These are phyloP conservation scores for Colletes collaris DNA, from an alignment of 2,888 invertebrate species.

Conservation along the genomic window DNA sequence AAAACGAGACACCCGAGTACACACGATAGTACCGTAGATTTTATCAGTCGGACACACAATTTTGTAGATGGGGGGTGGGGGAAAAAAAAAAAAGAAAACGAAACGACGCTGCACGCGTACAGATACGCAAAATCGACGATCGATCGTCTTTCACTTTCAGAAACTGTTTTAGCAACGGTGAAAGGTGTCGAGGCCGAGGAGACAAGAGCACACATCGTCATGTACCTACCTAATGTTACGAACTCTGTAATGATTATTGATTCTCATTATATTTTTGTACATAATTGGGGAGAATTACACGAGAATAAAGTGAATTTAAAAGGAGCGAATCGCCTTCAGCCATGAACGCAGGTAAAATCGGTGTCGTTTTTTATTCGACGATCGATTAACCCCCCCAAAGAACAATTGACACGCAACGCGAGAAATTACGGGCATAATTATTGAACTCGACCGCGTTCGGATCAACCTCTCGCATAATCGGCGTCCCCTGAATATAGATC, in stretches of 20 bases:
- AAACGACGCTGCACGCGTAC: conserved; percentile 8
- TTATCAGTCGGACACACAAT: background rate
- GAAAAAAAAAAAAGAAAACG: background rate
- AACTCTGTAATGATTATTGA: conserved; percentile 78
- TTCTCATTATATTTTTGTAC: conserved; percentile 82
- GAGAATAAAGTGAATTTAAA: conserved; percentile 70
- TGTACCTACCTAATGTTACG: conserved; percentile 76
- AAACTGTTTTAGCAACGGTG: conserved; percentile 31
- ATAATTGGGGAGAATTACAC: conserved; percentile 77
- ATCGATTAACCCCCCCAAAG: background rate
- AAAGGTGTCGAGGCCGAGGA: conserved; percentile 44
- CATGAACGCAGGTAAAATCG: conserved; percentile 42
- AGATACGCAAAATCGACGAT: conserved; percentile 22
- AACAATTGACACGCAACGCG: background rate
- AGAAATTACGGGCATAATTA: too few species aligned
- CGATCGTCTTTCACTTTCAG: conserved; percentile 46
- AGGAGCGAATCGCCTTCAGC: conserved; percentile 52
- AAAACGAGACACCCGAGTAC: conserved; percentile 18
- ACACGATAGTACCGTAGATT: conserved; percentile 6
- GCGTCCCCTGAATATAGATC: too few species aligned
- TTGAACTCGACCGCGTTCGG: too few species aligned
- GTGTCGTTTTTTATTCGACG: conserved; percentile 36
- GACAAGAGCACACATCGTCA: conserved; percentile 67
- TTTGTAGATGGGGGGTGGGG: background rate
- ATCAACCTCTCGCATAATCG: too few species aligned